Base-by-base conservation (phyloP, 2,113 vertebrate species). In the Oreochromis spilurus region DNA sequence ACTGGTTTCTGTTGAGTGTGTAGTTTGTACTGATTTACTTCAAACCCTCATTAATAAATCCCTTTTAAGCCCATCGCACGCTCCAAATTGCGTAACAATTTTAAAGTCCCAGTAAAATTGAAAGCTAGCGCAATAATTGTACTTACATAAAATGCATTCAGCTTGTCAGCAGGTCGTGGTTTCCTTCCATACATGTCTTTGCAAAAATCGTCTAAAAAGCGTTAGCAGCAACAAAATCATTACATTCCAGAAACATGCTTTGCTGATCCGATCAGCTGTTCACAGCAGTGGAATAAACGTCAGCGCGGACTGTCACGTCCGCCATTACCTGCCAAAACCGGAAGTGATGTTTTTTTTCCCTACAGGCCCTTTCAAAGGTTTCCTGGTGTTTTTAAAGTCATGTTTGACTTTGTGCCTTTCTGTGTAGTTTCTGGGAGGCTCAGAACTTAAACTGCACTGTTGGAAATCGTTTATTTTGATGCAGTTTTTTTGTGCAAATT, bases 91-190 rank as follows among this genome's bases (percentile, higher is more conserved):
- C 0, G 3, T 36, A 1, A n/a, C 60, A 36, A 36, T n/a, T 65
- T 0, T 65, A n/a, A 36, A 65, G 17, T 36, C 17, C 4, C 9
- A 1, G 5, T n/a, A 36, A 19, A 62, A 62, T 2, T 62, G 58
- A 34, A 62, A 62, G 17, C 31, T 19, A 62, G 58, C 9, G 9
- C 58, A n/a, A 2, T 62, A n/a, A 62, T 12, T 62, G 58, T n/a
- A n/a, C 0, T 36, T 65, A 0, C 0, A 65, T n/a, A 7, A n/a
- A 0, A 3, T 36, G 17, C 0, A 3, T 65, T 0, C 31, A 65
- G 17, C 58, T 36, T 62, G 6, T 34, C 31, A 24, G 2, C 31
- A 34, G 58, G 31, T 7, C 17, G 0, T 36, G 31, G 60, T 6
- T 12, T 65, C 10, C 58, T 62, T 62, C 2, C 5, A 36, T 11